A percentile compares a stretch with the other conserved stretches of the same genome.
Conservation (phyloP, 2,888 invertebrate species). For the Tetheella fluctuosa region DNA sequence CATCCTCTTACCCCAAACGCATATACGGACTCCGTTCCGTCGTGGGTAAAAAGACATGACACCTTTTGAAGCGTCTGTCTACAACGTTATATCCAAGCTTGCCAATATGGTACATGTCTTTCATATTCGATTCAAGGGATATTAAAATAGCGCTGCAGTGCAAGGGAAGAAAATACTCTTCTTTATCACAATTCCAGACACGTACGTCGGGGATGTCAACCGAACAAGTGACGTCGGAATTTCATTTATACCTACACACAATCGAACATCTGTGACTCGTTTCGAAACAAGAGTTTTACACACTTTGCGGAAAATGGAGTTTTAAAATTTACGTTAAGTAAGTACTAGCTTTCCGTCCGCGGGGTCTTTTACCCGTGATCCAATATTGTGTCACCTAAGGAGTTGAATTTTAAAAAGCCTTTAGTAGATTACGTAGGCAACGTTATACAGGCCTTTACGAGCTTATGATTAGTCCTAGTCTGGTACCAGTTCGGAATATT, state of each 20-base stretch:
- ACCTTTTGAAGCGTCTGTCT: not conserved
- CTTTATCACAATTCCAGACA: conserved; percentile 31
- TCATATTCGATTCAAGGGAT: conserved; percentile 1
- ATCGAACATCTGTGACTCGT: conserved; percentile 35
- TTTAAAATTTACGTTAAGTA: too few species aligned
- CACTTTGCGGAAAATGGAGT: not conserved
- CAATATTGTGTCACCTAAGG: too few species aligned
- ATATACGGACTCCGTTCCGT: too few species aligned
- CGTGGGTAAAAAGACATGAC: too few species aligned
- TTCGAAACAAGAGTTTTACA: conserved; percentile 30
- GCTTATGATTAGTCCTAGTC: too few species aligned
- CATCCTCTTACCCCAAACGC: too few species aligned
- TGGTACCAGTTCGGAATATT: too few species aligned
- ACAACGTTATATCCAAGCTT: not conserved
- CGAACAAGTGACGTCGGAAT: conserved; percentile 32
- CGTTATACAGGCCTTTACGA: too few species aligned
- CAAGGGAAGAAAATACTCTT: conserved; percentile 25
- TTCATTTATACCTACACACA: conserved; percentile 42
- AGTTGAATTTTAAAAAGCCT: too few species aligned
- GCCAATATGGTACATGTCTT: not conserved
- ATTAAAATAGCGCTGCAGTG: conserved; percentile 17
- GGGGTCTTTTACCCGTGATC: too few species aligned
- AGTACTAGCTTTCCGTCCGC: too few species aligned
- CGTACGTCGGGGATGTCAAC: conserved; percentile 36
- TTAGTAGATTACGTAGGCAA: too few species aligned